These are phyloP conservation scores for Rhincodon typus DNA, from an alignment of 2,797 vertebrate genomes.

Conservation along the genomic window DNA sequence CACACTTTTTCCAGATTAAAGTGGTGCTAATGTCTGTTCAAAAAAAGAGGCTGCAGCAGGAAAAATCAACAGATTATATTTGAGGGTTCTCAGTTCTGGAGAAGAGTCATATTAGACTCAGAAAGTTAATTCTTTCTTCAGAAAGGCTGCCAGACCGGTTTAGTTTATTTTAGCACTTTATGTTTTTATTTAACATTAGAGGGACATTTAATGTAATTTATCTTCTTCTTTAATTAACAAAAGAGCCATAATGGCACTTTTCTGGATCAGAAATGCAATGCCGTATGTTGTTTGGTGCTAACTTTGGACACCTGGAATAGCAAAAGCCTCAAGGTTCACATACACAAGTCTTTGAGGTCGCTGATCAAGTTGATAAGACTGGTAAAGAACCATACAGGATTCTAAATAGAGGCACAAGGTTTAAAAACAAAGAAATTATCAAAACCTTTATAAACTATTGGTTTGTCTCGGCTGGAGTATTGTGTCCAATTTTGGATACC, in stretches of 20 bases:
- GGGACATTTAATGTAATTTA: not conserved
- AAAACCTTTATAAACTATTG: not conserved
- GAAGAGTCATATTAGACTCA: too few species aligned
- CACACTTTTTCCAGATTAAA: not conserved
- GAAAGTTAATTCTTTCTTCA: too few species aligned
- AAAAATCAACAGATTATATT: not conserved
- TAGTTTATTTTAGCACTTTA: too few species aligned
- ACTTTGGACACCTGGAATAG: not conserved
- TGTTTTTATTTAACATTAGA: not conserved
- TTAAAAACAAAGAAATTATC: not conserved
- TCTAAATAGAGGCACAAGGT: not conserved
- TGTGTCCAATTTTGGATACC: not conserved
- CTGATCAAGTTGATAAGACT: not conserved
- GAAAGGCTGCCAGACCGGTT: too few species aligned
- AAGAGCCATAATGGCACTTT: too few species aligned
- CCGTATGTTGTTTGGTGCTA: too few species aligned
- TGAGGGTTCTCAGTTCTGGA: too few species aligned
- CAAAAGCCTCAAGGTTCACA: not conserved
- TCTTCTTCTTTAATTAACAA: too few species aligned
- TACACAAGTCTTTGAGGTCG: not conserved
- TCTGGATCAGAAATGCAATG: too few species aligned
- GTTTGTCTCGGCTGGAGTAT: not conserved
- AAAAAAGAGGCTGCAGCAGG: not conserved
- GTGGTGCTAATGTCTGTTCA: not conserved
- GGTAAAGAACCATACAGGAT: not conserved